These are phyloP conservation scores for Odontesthes bonariensis DNA, from an alignment of 2,113 vertebrate species.

Conservation along the genomic window DNA sequence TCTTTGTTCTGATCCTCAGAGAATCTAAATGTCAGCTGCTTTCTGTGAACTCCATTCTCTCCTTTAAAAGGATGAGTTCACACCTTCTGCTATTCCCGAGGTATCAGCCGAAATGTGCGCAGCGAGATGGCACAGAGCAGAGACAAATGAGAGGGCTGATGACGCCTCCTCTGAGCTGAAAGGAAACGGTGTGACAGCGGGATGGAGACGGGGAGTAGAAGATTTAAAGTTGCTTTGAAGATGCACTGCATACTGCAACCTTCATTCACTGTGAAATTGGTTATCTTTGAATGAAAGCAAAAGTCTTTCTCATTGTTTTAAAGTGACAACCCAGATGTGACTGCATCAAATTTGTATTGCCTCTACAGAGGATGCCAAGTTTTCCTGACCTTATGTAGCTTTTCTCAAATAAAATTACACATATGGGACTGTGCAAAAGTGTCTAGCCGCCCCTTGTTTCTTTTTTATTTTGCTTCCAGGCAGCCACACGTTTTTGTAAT, in stretches of 20 bases:
- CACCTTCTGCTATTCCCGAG: constrained; percentile 27
- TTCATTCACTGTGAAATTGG: not conserved
- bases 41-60: constrained; percentile 52
- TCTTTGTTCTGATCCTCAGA: constrained; percentile 20
- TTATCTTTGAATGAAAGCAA: not conserved
- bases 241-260: not conserved
- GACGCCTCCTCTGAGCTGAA: constrained; percentile 12
- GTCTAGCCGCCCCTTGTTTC: not conserved
- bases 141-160: not conserved
- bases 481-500: not conserved
- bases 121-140: not conserved
- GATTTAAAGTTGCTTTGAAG: not conserved
- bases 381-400: not conserved
- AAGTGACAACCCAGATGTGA: not conserved
- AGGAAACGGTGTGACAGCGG: not conserved
- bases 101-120: constrained; percentile 23
- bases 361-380: not conserved
- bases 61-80: constrained; percentile 49
- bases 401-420: not conserved
- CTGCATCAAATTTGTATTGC: not conserved
- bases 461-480: not conserved
- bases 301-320: not conserved
- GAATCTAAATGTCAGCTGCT: constrained; percentile 48
- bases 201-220: not conserved
- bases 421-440: not conserved